Conservation (phyloP, 2,113 vertebrate species). For the Fregetta grallaria region DNA sequence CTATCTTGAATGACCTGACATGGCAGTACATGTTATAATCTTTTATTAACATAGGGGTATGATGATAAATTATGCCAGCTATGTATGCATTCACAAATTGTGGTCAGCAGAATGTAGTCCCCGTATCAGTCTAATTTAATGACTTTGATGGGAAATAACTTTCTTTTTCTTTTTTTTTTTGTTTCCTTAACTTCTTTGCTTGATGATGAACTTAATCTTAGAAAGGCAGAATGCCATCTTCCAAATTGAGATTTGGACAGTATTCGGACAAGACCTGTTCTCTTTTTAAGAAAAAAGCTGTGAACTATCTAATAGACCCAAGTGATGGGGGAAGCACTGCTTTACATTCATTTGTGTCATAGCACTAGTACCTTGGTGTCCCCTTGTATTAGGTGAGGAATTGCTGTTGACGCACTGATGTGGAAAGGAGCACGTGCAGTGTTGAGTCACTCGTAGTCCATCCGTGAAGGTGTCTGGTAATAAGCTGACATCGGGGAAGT, state of each 20-base stretch:
- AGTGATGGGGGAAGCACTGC: background rate
- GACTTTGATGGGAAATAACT: background rate
- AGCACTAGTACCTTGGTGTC: rapidly evolving
- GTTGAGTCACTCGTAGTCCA: background rate
- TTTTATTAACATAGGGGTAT: background rate
- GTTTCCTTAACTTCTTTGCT: background rate
- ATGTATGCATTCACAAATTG: background rate
- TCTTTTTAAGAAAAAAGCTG: background rate
- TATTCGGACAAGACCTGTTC: background rate
- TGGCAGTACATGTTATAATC: background rate
- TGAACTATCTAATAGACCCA: background rate
- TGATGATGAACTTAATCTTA: background rate
- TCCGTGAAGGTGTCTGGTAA: background rate
- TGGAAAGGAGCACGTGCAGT: background rate
- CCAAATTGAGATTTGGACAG: background rate
- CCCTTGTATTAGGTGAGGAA: background rate
- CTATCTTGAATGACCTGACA: background rate
- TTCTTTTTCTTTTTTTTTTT: background rate
- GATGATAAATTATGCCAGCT: background rate
- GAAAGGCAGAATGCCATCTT: background rate
- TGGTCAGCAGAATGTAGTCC: background rate
- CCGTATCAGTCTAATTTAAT: background rate
- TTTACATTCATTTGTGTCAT: background rate
- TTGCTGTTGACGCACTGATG: background rate
- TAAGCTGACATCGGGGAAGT: background rate